Conservation (phyloP, 2,113 vertebrate genomes). For the Neolamprologus tretocephalus region DNA sequence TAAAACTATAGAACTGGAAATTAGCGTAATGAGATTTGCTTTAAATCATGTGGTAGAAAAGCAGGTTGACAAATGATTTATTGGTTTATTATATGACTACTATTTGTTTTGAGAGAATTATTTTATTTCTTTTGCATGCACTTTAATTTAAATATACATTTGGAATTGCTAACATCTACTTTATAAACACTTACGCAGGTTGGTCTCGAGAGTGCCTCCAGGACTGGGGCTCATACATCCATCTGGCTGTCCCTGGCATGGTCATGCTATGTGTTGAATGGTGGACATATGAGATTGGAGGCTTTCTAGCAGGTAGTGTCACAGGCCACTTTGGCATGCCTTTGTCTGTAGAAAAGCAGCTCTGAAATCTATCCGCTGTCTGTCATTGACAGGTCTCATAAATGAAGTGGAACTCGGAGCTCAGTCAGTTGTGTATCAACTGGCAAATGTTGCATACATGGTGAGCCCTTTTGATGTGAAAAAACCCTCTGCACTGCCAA, state of each 20-base stretch:
- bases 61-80: neutral
- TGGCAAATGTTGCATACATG: slow-evolving; percentile 77
- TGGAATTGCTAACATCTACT: neutral
- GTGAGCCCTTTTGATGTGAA: slow-evolving; percentile 58
- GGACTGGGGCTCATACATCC: slow-evolving; percentile 77
- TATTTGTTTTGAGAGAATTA: neutral
- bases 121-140: neutral
- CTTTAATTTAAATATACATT: neutral
- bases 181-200: slow-evolving; percentile 51
- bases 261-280: slow-evolving; percentile 85
- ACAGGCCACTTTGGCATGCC: neutral
- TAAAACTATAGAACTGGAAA: neutral
- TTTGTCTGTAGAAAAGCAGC: neutral
- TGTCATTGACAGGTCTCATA: slow-evolving; percentile 72
- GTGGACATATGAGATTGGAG: slow-evolving; percentile 86
- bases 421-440: slow-evolving; percentile 77
- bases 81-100: neutral
- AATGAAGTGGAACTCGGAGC: slow-evolving; percentile 82
- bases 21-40: neutral
- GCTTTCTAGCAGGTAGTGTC: slow-evolving; percentile 78
- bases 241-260: slow-evolving; percentile 81
- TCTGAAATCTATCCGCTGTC: neutral
- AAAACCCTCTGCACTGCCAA: neutral
- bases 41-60: neutral
- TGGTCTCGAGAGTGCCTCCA: slow-evolving; percentile 80